phyloP scores from a whole-genome alignment of 2,888 invertebrate genomes.

The Diarsia dahlii region DNA sequence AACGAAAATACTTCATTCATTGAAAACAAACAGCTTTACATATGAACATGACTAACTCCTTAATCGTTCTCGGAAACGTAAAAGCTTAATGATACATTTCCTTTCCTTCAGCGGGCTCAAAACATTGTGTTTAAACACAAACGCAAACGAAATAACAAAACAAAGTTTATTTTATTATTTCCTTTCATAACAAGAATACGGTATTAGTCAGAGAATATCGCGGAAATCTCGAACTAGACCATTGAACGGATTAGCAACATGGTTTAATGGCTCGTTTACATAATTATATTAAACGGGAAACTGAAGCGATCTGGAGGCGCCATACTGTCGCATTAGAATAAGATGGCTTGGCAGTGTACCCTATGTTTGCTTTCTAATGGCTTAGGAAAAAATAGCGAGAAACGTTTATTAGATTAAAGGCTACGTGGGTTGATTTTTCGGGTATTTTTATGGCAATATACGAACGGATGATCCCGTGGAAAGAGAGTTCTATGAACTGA shows the following conservation, averaged over 20 bases:
- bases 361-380: neutral
- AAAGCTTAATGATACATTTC: constrained; percentile 38
- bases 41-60: constrained; percentile 31
- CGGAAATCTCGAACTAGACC: constrained; percentile 11
- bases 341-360: neutral
- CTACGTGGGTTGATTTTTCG: neutral
- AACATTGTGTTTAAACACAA: constrained; percentile 27
- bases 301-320: neutral
- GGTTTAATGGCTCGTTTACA: constrained; percentile 43
- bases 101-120: constrained; percentile 34
- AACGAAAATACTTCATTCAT: constrained; percentile 28
- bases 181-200: constrained; percentile 4
- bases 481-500: neutral
- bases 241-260: constrained; percentile 10
- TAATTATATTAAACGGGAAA: constrained; percentile 23
- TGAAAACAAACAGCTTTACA: constrained; percentile 14
- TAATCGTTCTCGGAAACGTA: constrained; percentile 29
- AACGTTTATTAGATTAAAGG: neutral
- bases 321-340: constrained; percentile 24
- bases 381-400: neutral
- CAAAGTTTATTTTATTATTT: constrained; percentile 9
- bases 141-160: constrained; percentile 19
- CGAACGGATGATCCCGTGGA: too few relatives aligned
- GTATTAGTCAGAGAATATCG: constrained; percentile 2
- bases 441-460: neutral